phyloP scores from a whole-genome alignment of 2,888 invertebrate species.

The Chaitophorus viminalis region DNA sequence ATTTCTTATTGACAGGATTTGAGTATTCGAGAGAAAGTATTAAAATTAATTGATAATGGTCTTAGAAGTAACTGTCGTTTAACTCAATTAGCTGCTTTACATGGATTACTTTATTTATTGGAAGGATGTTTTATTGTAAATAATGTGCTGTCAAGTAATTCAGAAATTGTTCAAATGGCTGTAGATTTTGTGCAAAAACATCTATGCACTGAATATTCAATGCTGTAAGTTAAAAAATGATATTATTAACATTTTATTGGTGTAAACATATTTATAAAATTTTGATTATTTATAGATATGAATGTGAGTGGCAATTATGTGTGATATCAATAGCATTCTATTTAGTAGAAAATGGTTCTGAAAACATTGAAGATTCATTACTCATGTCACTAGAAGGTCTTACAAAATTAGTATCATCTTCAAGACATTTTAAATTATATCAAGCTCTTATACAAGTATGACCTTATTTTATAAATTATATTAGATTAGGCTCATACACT shows the following conservation, averaged over 20 bases:
- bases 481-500: no score
- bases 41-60: conserved; percentile 69
- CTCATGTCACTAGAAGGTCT: conserved; percentile 63
- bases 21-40: conserved; percentile 71
- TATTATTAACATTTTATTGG: not conserved
- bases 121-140: conserved; percentile 68
- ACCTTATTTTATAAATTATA: not conserved
- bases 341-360: conserved; percentile 74
- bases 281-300: conserved; percentile 35
- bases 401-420: conserved; percentile 62
- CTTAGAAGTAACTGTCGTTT: conserved; percentile 74
- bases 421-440: conserved; percentile 63
- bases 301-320: conserved; percentile 67
- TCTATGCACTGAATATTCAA: conserved; percentile 57
- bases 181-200: conserved; percentile 61
- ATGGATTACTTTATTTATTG: conserved; percentile 76
- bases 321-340: conserved; percentile 80
- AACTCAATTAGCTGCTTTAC: conserved; percentile 74
- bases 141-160: conserved; percentile 29
- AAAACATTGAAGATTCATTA: conserved; percentile 55
- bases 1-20: conserved; percentile 52
- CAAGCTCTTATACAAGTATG: conserved; percentile 64
- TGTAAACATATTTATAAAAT: not conserved
- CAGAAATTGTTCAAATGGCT: conserved; percentile 56
- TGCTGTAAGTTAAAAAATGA: conserved; percentile 49